Percentiles rank a stretch among this genome's conserved stretches.
Evolutionary conservation across 64 coral and sea anemone species (phyloP).

Genomic region (Pocillopora verrucosa): DNA sequence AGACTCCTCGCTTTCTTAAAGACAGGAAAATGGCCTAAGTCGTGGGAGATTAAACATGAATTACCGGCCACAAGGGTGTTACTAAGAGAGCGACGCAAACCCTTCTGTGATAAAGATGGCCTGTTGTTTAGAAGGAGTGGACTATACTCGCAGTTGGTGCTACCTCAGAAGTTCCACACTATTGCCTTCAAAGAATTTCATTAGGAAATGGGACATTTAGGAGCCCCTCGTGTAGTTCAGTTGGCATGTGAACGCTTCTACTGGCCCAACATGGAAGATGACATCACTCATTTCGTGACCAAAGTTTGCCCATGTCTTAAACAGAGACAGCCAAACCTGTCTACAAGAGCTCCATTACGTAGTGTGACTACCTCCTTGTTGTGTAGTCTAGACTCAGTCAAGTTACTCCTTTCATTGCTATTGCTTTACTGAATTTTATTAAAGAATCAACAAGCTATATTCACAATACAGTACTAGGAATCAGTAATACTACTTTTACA

Average conservation of each 20-base stretch:
- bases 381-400: no score
- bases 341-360: not conserved
- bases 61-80: conserved; percentile 15
- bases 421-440: no score
- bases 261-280: conserved; percentile 2
- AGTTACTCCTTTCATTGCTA: no score
- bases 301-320: not conserved
- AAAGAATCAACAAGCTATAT: no score
- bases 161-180: not conserved
- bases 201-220: not conserved
- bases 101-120: conserved; percentile 9
- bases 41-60: conserved; percentile 18
- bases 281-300: not conserved
- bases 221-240: not conserved
- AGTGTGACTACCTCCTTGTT: conserved; percentile 9
- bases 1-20: conserved; percentile 8
- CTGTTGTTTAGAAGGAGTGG: conserved; percentile 10
- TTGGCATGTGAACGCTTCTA: not conserved
- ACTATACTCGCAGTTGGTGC: not conserved
- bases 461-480: no score
- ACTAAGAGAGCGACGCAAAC: not conserved
- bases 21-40: conserved; percentile 7
- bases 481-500: no score
- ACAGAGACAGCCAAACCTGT: not conserved
- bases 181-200: not conserved